Conservation (phyloP, 2,888 invertebrate species). For the Mactromeris polynyma region DNA sequence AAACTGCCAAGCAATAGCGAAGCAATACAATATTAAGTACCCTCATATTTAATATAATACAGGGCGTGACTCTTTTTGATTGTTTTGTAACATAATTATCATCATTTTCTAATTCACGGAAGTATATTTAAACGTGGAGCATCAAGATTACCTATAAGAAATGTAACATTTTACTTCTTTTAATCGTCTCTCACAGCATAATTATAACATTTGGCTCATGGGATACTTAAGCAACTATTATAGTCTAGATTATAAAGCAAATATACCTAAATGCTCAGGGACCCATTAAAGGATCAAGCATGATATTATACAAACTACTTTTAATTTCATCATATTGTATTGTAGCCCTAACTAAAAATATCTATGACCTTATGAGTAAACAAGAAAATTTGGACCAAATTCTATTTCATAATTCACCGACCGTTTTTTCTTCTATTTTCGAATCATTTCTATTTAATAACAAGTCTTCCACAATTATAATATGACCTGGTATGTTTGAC, state of each 20-base stretch:
- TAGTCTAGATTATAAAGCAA: not conserved
- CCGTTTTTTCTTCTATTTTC: not conserved
- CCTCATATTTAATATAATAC: not conserved
- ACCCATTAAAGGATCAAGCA: not conserved
- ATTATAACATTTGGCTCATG: no score
- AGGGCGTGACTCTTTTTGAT: not conserved
- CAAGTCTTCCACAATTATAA: not conserved
- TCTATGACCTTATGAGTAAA: not conserved
- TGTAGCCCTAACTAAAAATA: not conserved
- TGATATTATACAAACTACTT: not conserved
- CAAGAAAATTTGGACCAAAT: not conserved
- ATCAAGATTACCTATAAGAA: no score
- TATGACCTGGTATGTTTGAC: not conserved
- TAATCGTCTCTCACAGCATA: no score
- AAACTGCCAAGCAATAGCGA: not conserved
- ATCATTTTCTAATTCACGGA: not conserved
- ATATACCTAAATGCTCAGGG: not conserved
- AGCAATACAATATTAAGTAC: not conserved
- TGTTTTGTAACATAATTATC: not conserved
- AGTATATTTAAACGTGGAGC: not conserved
- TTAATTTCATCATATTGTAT: not conserved
- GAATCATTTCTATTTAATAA: not conserved
- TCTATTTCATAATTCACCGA: not conserved
- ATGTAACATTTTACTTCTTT: no score
- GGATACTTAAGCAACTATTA: no score